phyloP scores from a whole-genome alignment of 2,888 invertebrate genomes.

The Cetonia aurata region DNA sequence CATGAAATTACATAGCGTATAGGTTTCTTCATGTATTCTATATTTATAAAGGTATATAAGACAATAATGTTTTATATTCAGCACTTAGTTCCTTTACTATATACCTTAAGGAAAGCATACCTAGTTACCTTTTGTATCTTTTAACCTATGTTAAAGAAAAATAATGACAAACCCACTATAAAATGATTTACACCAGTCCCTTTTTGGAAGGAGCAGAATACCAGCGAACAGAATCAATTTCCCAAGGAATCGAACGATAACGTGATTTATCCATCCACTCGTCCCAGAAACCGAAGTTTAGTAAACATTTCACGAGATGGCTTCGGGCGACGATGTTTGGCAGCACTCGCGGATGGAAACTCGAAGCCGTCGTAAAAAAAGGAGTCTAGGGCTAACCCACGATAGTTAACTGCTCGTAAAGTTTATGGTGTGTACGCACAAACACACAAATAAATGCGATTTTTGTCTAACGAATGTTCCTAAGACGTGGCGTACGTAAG shows the following conservation, averaged over 20 bases:
- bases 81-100: no score
- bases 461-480: conserved; percentile 50
- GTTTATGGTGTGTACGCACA: conserved; percentile 41
- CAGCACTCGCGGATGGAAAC: conserved; percentile 16
- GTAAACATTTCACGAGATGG: conserved; percentile 25
- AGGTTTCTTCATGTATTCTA: no score
- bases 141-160: conserved; percentile 27
- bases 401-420: conserved; percentile 58
- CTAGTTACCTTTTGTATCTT: no score
- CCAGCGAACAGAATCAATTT: conserved; percentile 17
- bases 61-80: no score
- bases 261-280: no score
- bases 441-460: conserved; percentile 51
- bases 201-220: conserved; percentile 3
- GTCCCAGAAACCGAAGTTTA: conserved; percentile 25
- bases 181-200: conserved; percentile 33
- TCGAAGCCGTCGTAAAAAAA: conserved; percentile 29
- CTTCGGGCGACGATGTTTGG: conserved; percentile 9
- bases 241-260: not conserved
- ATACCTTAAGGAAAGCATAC: no score
- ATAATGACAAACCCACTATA: conserved; percentile 21
- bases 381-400: conserved; percentile 51
- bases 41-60: no score
- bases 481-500: not conserved
- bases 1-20: no score